These are phyloP conservation scores for Lagorchestes hirsutus DNA, from an alignment of 2,797 vertebrate genomes.

Conservation along the genomic window DNA sequence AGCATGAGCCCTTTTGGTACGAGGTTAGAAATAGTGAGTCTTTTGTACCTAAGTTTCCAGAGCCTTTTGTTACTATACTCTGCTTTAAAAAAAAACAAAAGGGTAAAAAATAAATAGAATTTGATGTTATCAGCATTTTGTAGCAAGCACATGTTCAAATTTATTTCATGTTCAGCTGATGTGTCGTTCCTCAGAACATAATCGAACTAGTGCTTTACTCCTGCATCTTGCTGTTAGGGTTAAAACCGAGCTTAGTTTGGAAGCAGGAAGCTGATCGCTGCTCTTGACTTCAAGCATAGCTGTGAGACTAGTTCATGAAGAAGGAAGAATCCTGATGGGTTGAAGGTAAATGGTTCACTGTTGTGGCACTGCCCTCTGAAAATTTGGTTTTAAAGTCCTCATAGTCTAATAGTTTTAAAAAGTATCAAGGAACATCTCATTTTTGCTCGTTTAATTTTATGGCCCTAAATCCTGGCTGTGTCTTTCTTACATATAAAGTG, in stretches of 20 bases:
- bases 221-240: conserved; percentile 28
- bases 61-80: conserved; percentile 42
- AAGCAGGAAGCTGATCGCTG: conserved; percentile 38
- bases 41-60: neutral
- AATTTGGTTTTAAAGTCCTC: neutral
- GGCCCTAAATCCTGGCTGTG: neutral
- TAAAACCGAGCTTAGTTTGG: conserved; percentile 37
- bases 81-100: neutral
- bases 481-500: neutral
- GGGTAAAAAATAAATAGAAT: conserved; percentile 48
- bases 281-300: conserved; percentile 50
- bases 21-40: conserved; percentile 31
- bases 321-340: neutral
- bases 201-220: neutral
- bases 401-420: neutral
- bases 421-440: neutral
- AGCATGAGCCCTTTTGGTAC: conserved; percentile 20
- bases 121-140: conserved; percentile 9
- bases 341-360: accelerated
- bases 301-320: conserved; percentile 42
- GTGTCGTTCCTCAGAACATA: neutral
- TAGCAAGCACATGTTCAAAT: neutral
- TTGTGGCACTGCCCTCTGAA: neutral
- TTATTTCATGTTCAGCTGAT: conserved; percentile 42
- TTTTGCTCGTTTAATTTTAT: neutral